These are phyloP conservation scores for Ectemnius lituratus DNA, from an alignment of 2,888 invertebrate genomes.

Conservation along the genomic window DNA sequence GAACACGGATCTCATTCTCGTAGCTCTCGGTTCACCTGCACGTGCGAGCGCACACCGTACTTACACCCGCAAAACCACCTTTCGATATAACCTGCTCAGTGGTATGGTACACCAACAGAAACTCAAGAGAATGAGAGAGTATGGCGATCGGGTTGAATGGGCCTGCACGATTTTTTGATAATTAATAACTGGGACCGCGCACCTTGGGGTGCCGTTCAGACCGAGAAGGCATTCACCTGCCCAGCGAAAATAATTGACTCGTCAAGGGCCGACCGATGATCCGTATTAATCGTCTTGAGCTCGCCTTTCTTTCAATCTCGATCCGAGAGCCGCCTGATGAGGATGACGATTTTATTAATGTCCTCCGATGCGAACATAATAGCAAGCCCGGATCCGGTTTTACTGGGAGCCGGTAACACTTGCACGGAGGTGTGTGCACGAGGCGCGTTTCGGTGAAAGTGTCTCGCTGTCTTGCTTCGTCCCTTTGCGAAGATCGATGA, in stretches of 20 bases:
- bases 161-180: constrained; percentile 1
- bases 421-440: background rate
- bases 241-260: constrained; percentile 7
- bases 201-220: background rate
- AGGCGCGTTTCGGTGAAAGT: background rate
- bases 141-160: background rate
- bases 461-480: no score
- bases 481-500: constrained; percentile 10
- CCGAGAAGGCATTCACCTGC: constrained; percentile 8
- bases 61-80: no score
- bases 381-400: constrained; percentile 1
- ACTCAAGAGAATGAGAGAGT: background rate
- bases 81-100: no score
- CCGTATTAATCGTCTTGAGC: background rate
- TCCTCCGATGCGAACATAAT: background rate
- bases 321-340: no score
- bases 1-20: background rate
- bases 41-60: background rate
- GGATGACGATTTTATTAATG: constrained; percentile 5
- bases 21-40: constrained; percentile 31
- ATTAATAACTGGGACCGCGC: constrained; percentile 12
- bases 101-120: no score
- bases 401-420: background rate
- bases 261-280: background rate
- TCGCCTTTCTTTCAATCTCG: background rate